Evolutionary conservation across 2,888 invertebrate genomes (phyloP).

Genomic region (Calliopum simillimum): DNA sequence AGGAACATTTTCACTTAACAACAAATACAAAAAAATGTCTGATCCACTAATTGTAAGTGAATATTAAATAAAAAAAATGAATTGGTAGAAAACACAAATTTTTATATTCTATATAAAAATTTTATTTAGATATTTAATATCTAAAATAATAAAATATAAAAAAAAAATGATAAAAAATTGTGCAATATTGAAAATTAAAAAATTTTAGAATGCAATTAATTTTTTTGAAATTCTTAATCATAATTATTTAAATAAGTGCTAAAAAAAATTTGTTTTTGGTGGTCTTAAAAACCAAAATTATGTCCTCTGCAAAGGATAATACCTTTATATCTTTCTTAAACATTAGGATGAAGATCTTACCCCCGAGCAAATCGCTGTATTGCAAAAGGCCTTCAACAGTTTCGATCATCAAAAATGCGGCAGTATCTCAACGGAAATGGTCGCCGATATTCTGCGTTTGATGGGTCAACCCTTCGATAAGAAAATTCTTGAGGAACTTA

Average conservation of each 20-base stretch:
- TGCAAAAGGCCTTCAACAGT: conserved; percentile 96
- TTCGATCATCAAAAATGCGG: conserved; percentile 96
- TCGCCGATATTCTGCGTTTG: conserved; percentile 92
- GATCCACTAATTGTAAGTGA: conserved; percentile 56
- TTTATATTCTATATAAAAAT: conserved; percentile 5
- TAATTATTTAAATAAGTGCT: too few relatives aligned
- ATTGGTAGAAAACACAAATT: conserved; percentile 3
- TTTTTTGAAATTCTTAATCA: too few relatives aligned
- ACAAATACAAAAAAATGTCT: conserved; percentile 47
- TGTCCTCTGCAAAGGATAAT: neutral
- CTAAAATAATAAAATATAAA: too few relatives aligned
- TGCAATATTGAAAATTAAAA: too few relatives aligned
- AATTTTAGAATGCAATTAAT: too few relatives aligned
- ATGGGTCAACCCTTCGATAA: conserved; percentile 98
- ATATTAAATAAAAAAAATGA: neutral
- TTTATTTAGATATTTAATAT: too few relatives aligned
- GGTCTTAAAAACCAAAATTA: too few relatives aligned
- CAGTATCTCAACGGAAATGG: conserved; percentile 94
- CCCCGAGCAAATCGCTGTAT: conserved; percentile 90
- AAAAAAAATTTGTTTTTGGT: neutral
- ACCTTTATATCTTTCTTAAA: neutral
- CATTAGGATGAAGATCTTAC: conserved; percentile 87
- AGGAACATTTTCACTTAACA: conserved; percentile 35
- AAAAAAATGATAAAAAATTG: too few relatives aligned
- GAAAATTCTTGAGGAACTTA: conserved; percentile 94